Percentiles rank a stretch among this genome's conserved stretches.
Conservation (phyloP, 2,888 invertebrate genomes). For the Lingula anatina region DNA sequence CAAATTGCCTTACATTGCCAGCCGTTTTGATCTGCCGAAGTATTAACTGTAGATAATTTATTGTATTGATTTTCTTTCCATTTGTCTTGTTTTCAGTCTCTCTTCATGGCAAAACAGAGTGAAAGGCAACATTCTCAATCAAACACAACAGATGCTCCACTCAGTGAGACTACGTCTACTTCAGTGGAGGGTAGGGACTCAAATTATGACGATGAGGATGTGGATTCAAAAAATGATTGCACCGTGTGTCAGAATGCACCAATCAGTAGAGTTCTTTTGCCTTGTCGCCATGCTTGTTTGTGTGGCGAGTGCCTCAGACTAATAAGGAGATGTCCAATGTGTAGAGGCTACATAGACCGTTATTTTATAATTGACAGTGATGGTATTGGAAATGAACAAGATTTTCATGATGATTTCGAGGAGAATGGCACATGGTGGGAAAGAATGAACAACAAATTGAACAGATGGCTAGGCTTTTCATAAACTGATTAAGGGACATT, state of each 20-base stretch:
- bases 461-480: slow-evolving; percentile 23
- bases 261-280: slow-evolving; percentile 73
- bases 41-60: too few relatives aligned
- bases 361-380: slow-evolving; percentile 59
- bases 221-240: slow-evolving; percentile 56
- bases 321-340: slow-evolving; percentile 81
- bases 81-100: neutral
- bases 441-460: slow-evolving; percentile 18
- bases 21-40: too few relatives aligned
- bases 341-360: slow-evolving; percentile 74
- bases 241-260: slow-evolving; percentile 78
- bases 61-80: neutral
- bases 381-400: neutral
- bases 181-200: neutral
- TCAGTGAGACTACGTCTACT: neutral
- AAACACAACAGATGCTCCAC: neutral
- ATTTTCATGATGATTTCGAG: neutral
- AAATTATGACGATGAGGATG: neutral
- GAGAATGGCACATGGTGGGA: slow-evolving; percentile 14
- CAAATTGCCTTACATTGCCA: too few relatives aligned
- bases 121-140: neutral
- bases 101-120: neutral
- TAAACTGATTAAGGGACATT: too few relatives aligned
- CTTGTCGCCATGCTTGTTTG: slow-evolving; percentile 80
- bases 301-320: slow-evolving; percentile 76